Base-by-base conservation (phyloP, 2,888 invertebrate genomes). In the Salticus scenicus region DNA sequence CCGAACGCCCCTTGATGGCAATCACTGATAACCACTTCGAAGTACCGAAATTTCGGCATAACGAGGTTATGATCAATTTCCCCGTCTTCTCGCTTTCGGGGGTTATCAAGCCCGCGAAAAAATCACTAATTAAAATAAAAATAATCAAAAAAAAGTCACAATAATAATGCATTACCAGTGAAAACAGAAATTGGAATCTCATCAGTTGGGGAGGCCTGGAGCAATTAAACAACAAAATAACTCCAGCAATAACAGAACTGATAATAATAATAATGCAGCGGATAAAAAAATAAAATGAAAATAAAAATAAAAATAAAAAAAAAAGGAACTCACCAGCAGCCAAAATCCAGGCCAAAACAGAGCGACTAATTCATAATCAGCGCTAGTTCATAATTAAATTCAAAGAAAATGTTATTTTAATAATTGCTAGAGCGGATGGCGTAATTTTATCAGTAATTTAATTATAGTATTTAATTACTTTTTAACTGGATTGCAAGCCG, bases 341-440 rank as follows among this genome's bases (percentile, higher is more conserved):
- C 69, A 84, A 84, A 84, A 84, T 84, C 72, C 77, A 84, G 83
- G 73, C 77, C 77, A 85, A 85, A 85, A 85, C 84, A 85, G 84
- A 85, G 78, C 57, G 84, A 85, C 84, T 85, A 85, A 85, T 85
- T 85, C 84, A 85, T 85, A 85, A 85, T 85, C 84, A 79, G 84
- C 84, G 84, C 84, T 74, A 85, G 86, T 80, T 86, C 86, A 80
- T 86, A 86, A 86, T 86, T 86, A 86, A 86, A 86, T 86, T 86
- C 86, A 86, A 86, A 86, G 86, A 86, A 86, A 86, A 86, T 86
- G 86, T 86, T 86, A 86, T 86, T 86, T 86, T 86, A 86, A 86
- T 86, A 86, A 86, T 86, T 86, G 86, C 86, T 70, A 51, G 75
- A 80, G 80, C 80, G 86, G 80, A 80, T 76, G 80, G 75, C 79